Conservation (phyloP, 2,888 invertebrate genomes). For the Argyresthia albistria region DNA sequence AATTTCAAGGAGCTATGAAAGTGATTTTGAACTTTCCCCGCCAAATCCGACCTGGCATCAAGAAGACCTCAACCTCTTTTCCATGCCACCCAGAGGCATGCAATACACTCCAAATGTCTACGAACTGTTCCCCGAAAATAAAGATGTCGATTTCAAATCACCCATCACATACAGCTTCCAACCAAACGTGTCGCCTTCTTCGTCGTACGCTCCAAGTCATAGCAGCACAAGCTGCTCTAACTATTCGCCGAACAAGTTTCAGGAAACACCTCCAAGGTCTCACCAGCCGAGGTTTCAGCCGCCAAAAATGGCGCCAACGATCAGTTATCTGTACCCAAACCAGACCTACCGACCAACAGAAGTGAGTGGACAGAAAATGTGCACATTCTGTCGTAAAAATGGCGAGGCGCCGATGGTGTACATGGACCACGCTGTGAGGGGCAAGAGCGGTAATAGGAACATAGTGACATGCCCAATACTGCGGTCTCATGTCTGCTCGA, state of each 20-base stretch:
- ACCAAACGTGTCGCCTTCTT: background rate
- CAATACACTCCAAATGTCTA: conserved; percentile 20
- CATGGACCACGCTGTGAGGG: conserved; percentile 43
- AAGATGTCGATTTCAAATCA: conserved; percentile 22
- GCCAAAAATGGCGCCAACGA: background rate
- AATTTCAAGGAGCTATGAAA: background rate
- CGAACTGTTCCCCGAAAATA: conserved; percentile 44
- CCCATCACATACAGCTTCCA: conserved; percentile 17
- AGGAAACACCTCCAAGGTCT: background rate
- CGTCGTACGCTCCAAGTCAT: conserved; percentile 8
- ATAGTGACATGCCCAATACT: conserved; percentile 54
- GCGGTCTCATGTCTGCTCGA: conserved; percentile 43
- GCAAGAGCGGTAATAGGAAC: conserved; percentile 30
- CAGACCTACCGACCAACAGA: conserved; percentile 8
- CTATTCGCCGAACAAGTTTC: conserved; percentile 6
- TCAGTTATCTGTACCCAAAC: background rate
- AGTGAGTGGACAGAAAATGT: conserved; percentile 26
- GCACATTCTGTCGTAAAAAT: conserved; percentile 57
- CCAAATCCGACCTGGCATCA: conserved; percentile 10
- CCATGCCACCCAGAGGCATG: conserved; percentile 17
- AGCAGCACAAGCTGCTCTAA: conserved; percentile 7
- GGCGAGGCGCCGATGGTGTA: conserved; percentile 54
- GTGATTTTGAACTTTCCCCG: background rate
- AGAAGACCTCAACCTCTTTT: conserved; percentile 11
- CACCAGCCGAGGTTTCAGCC: background rate